Conservation (phyloP, 2,113 vertebrate species). For the Colossoma macropomum region DNA sequence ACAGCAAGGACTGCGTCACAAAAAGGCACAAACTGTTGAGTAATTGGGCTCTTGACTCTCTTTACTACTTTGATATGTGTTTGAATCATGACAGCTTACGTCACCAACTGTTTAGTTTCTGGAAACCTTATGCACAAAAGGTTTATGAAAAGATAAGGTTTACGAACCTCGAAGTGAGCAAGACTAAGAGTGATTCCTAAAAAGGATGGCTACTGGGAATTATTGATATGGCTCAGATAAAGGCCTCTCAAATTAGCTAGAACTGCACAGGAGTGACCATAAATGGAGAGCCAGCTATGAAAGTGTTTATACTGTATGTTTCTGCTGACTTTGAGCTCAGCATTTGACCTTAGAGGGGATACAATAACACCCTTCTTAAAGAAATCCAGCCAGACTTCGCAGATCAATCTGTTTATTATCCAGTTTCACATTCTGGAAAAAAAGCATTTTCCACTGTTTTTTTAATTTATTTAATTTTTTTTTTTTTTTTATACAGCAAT, state of each 20-base stretch:
- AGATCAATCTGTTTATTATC: conserved; percentile 62
- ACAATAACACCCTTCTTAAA: not conserved
- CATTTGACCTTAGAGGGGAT: not conserved
- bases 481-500: conserved; percentile 55
- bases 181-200: not conserved
- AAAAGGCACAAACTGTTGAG: not conserved
- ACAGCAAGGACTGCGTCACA: not conserved
- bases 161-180: not conserved
- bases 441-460: conserved; percentile 17
- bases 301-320: not conserved
- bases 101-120: not conserved
- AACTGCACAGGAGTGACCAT: not conserved
- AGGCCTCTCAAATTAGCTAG: conserved; percentile 5
- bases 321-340: not conserved
- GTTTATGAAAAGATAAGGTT: conserved; percentile 7
- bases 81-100: not conserved
- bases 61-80: not conserved
- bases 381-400: conserved; percentile 3
- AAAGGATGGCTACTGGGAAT: not conserved
- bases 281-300: conserved; percentile 10
- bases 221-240: not conserved
- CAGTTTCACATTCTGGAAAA: conserved; percentile 64
- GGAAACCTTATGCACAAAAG: not conserved
- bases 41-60: not conserved
- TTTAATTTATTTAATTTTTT: not conserved